Percentiles rank a stretch among this genome's conserved stretches.
Conservation (phyloP, 2,888 invertebrate species). For the Biston stratarius region DNA sequence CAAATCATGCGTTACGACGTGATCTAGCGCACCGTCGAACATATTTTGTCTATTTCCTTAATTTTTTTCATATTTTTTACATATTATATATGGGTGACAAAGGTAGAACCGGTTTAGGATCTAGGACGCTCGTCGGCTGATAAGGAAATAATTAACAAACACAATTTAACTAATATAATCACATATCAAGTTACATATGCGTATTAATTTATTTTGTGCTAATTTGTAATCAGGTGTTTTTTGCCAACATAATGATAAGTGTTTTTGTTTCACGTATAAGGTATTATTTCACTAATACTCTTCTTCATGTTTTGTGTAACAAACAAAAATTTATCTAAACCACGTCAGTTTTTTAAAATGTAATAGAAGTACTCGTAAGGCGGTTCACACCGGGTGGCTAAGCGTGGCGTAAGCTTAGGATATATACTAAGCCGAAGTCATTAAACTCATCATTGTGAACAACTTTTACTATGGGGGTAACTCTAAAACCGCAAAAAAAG, state of each 20-base stretch:
- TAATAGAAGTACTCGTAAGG: too few relatives aligned
- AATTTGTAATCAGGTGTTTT: constrained; percentile 1
- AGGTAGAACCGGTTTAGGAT: constrained; percentile 14
- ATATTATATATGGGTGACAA: constrained; percentile 2
- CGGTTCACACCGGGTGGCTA: too few relatives aligned
- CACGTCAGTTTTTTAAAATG: too few relatives aligned
- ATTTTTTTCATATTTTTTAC: constrained; percentile 11
- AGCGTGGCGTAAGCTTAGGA: too few relatives aligned
- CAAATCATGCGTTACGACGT: neutral
- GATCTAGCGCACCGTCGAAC: neutral
- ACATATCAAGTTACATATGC: constrained; percentile 3
- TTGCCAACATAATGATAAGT: neutral
- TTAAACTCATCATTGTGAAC: too few relatives aligned
- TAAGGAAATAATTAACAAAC: constrained; percentile 14
- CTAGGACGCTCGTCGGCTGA: constrained; percentile 3
- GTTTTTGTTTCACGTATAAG: neutral
- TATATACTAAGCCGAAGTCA: too few relatives aligned
- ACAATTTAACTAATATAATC: constrained; percentile 4
- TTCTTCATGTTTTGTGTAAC: neutral
- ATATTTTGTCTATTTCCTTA: constrained; percentile 6
- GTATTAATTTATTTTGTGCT: neutral
- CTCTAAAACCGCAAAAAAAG: too few relatives aligned
- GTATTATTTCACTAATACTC: neutral
- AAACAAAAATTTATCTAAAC: too few relatives aligned
- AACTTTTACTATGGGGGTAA: too few relatives aligned